These are phyloP conservation scores for Tiphia femorata DNA, from an alignment of 2,888 invertebrate species.

Conservation along the genomic window DNA sequence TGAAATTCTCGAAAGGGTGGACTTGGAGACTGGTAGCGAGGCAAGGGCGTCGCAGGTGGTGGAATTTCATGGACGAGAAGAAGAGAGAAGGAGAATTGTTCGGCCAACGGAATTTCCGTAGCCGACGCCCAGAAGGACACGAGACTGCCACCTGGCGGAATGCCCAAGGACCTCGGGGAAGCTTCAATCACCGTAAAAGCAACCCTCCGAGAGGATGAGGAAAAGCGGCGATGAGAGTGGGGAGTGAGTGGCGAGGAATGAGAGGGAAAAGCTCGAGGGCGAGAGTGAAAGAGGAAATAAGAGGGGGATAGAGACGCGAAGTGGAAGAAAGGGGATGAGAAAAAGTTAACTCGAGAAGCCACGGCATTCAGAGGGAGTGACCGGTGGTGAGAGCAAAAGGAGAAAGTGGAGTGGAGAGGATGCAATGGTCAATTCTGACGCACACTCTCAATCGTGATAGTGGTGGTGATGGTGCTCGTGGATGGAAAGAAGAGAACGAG, in stretches of 20 bases:
- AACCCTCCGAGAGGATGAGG: constrained; percentile 50
- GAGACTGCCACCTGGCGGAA: constrained; percentile 62
- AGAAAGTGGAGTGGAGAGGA: constrained; percentile 1
- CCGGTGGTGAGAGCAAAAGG: not conserved
- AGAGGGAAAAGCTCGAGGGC: constrained; percentile 10
- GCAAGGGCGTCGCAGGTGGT: too few relatives aligned
- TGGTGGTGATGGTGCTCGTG: too few relatives aligned
- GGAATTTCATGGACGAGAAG: not conserved
- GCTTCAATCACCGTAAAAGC: constrained; percentile 67
- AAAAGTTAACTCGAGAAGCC: constrained; percentile 47
- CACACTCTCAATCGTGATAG: too few relatives aligned
- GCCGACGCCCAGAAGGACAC: constrained; percentile 48
- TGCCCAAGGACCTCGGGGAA: constrained; percentile 57
- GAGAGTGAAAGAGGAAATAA: constrained; percentile 3
- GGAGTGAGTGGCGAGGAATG: constrained; percentile 3
- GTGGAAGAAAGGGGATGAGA: not conserved
- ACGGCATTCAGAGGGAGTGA: constrained; percentile 5
- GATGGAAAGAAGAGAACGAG: too few relatives aligned
- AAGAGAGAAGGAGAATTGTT: not conserved
- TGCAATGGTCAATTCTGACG: constrained; percentile 61
- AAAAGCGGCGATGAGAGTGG: constrained; percentile 13
- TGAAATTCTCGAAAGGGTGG: too few relatives aligned
- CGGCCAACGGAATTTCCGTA: constrained; percentile 27
- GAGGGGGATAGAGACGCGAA: not conserved
- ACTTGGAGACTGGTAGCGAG: too few relatives aligned